phyloP scores from a whole-genome alignment of 2,888 invertebrate genomes.

The Eremobia ochroleuca region DNA sequence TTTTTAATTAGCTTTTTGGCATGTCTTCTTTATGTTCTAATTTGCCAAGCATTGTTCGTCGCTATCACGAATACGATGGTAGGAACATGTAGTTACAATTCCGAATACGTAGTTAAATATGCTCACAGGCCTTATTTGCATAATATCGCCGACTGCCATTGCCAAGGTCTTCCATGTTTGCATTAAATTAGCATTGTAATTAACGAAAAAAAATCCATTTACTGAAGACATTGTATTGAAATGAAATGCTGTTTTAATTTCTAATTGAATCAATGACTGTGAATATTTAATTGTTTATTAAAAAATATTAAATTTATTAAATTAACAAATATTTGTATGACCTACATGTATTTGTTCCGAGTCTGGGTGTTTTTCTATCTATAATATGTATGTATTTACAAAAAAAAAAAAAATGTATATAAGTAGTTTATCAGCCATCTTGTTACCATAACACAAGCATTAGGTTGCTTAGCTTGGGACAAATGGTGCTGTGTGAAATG shows the following conservation, averaged over 20 bases:
- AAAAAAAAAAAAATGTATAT: no score
- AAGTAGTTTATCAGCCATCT: no score
- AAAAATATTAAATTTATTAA: no score
- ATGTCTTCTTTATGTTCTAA: neutral
- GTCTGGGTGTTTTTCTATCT: no score
- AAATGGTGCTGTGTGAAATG: no score
- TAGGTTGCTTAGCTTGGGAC: no score
- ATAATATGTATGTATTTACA: no score
- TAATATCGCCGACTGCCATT: conserved; percentile 44
- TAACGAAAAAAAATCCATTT: conserved; percentile 34
- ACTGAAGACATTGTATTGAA: conserved; percentile 22
- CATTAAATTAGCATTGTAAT: conserved; percentile 54
- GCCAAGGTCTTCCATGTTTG: conserved; percentile 31
- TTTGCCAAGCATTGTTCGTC: conserved; percentile 11
- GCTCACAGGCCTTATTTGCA: conserved; percentile 34
- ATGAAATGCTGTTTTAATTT: neutral
- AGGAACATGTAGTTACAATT: conserved; percentile 24
- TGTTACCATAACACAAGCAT: no score
- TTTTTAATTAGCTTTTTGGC: neutral
- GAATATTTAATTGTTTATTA: neutral
- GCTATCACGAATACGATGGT: conserved; percentile 8
- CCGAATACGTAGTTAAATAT: conserved; percentile 32
- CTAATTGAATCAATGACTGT: neutral
- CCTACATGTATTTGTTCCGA: no score
- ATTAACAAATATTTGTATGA: no score